phyloP scores from a whole-genome alignment of 2,113 vertebrate genomes.

The Noctilio leporinus region DNA sequence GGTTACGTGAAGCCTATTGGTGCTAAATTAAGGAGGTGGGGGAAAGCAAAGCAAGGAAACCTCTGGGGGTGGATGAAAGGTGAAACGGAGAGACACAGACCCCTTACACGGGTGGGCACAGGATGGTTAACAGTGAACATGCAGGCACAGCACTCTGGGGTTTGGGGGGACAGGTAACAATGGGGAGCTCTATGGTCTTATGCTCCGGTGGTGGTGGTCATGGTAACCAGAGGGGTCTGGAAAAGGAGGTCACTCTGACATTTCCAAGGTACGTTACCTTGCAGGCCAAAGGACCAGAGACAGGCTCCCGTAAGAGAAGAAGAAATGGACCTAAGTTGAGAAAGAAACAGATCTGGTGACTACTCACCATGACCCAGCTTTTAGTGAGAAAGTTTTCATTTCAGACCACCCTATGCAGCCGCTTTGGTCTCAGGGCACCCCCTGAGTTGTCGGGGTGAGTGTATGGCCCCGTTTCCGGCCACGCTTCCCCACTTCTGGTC shows the following conservation, averaged over 20 bases:
- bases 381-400: no score
- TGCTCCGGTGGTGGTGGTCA: background rate
- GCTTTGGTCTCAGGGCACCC: no score
- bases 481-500: background rate
- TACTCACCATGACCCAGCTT: background rate
- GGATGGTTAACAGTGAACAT: background rate
- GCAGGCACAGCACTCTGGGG: no score
- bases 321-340: background rate
- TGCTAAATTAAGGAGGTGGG: background rate
- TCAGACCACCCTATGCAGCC: background rate
- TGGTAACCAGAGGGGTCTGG: no score
- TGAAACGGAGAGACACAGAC: background rate
- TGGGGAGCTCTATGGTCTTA: background rate
- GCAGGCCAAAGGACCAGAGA: background rate
- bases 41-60: background rate
- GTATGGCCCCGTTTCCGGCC: fast-evolving
- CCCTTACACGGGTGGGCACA: background rate
- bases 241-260: background rate
- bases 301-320: no score
- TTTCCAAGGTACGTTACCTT: background rate
- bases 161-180: background rate
- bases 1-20: background rate
- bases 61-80: background rate
- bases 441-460: background rate
- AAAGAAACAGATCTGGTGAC: background rate